These are phyloP conservation scores for Leptocoma aspasia DNA, from an alignment of 2,113 vertebrate species.

Conservation along the genomic window DNA sequence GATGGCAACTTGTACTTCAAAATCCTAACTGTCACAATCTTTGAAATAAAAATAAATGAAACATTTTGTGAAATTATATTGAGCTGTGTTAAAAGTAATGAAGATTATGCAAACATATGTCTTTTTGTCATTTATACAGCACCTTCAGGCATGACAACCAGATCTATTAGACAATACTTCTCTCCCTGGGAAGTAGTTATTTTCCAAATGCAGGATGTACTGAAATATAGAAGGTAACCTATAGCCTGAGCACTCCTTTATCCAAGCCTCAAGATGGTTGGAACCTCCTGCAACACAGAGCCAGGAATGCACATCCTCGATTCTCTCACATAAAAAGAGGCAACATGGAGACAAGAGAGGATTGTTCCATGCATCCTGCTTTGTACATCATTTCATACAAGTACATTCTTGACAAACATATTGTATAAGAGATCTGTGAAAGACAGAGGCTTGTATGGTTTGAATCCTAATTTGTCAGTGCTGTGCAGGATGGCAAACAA, in stretches of 20 bases:
- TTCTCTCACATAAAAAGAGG: neutral
- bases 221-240: neutral
- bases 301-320: neutral
- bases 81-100: constrained; percentile 71
- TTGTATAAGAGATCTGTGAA: neutral
- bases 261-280: neutral
- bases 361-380: neutral
- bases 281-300: neutral
- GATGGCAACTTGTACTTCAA: constrained; percentile 80
- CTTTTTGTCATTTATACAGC: constrained; percentile 71
- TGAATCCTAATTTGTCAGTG: constrained; percentile 36
- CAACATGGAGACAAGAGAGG: neutral
- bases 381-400: neutral
- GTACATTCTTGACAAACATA: neutral
- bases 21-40: constrained; percentile 76
- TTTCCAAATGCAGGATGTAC: constrained; percentile 3
- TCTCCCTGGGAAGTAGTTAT: constrained; percentile 4
- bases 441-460: constrained; percentile 46
- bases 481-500: constrained; percentile 33
- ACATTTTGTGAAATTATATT: constrained; percentile 74
- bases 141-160: constrained; percentile 59
- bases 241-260: neutral
- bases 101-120: constrained; percentile 73
- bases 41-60: constrained; percentile 79
- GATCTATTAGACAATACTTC: constrained; percentile 30